Percentiles rank a stretch among this genome's conserved stretches.
phyloP scores from a whole-genome alignment of 2,888 invertebrate species.

The Amiota communis region DNA sequence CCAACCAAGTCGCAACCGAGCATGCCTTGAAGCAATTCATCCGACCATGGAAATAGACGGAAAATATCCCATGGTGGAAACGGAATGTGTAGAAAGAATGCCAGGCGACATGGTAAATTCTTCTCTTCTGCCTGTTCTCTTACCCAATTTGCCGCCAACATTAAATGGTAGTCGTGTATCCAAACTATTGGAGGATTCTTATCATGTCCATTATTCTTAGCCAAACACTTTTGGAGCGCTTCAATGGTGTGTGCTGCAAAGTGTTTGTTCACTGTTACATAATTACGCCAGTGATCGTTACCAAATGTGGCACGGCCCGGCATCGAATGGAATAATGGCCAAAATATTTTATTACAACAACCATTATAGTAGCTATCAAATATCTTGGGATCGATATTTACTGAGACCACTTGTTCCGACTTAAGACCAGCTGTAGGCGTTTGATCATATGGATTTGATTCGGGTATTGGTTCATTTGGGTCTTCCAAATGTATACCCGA shows the following conservation, averaged over 20 bases:
- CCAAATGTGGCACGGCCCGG: constrained; percentile 89
- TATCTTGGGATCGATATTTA: constrained; percentile 82
- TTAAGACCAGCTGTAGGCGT: constrained; percentile 90
- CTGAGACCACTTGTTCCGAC: constrained; percentile 88
- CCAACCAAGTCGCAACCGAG: constrained; percentile 94
- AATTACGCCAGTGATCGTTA: constrained; percentile 87
- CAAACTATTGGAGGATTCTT: constrained; percentile 80
- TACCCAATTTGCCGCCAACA: constrained; percentile 93
- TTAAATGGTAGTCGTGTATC: constrained; percentile 96
- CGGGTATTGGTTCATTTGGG: constrained; percentile 85
- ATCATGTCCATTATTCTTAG: constrained; percentile 71
- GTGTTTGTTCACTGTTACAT: constrained; percentile 85
- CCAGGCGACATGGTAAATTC: constrained; percentile 84
- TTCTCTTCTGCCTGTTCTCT: constrained; percentile 88
- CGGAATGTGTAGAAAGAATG: constrained; percentile 95
- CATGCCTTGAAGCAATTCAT: constrained; percentile 93
- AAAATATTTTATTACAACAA: constrained; percentile 92
- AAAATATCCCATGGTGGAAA: constrained; percentile 97
- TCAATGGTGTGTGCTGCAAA: constrained; percentile 87
- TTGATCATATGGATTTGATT: constrained; percentile 88
- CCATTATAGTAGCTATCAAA: constrained; percentile 94
- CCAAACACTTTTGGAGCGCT: constrained; percentile 76
- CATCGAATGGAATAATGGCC: constrained; percentile 95
- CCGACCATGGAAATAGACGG: constrained; percentile 92
- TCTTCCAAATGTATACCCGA: constrained; percentile 88